Conservation (phyloP, 2,113 vertebrate genomes). For the Craseonycteris thonglongyai region DNA sequence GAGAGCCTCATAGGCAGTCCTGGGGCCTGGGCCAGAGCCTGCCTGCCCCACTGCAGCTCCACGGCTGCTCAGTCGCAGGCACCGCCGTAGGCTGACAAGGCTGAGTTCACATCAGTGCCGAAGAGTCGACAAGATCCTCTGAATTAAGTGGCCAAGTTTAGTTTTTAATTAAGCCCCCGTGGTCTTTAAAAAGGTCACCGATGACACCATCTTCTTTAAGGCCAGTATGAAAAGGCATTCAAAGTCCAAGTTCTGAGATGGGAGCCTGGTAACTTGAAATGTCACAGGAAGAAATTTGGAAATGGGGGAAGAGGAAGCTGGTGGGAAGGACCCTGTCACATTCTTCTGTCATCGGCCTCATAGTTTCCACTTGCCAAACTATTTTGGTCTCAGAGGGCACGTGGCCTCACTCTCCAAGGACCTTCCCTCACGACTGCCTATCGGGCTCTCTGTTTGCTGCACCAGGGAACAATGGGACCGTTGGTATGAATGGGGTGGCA, state of each 20-base stretch:
- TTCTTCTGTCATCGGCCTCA: neutral
- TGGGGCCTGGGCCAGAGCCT: neutral
- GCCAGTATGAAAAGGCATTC: constrained; percentile 74
- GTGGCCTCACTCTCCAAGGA: neutral
- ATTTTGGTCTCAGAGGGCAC: neutral
- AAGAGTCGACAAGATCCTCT: constrained; percentile 65
- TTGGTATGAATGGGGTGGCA: neutral
- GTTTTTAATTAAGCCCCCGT: constrained; percentile 84
- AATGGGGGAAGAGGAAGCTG: constrained; percentile 26
- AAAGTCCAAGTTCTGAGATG: constrained; percentile 75
- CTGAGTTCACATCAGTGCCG: constrained; percentile 62
- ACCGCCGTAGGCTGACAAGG: constrained; percentile 63
- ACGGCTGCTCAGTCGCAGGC: too few species aligned
- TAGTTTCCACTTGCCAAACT: neutral
- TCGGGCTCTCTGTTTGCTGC: neutral
- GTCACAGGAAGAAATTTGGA: constrained; percentile 53
- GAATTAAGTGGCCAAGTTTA: constrained; percentile 74
- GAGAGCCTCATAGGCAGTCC: neutral
- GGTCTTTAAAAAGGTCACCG: constrained; percentile 81
- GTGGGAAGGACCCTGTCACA: constrained; percentile 27
- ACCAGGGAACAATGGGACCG: neutral
- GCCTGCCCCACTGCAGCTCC: constrained; percentile 18
- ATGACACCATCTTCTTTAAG: constrained; percentile 79
- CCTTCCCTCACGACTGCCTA: fast-evolving
- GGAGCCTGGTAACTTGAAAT: constrained; percentile 69